Base-by-base conservation (phyloP, 2,113 vertebrate genomes). In the Verasper variegatus region DNA sequence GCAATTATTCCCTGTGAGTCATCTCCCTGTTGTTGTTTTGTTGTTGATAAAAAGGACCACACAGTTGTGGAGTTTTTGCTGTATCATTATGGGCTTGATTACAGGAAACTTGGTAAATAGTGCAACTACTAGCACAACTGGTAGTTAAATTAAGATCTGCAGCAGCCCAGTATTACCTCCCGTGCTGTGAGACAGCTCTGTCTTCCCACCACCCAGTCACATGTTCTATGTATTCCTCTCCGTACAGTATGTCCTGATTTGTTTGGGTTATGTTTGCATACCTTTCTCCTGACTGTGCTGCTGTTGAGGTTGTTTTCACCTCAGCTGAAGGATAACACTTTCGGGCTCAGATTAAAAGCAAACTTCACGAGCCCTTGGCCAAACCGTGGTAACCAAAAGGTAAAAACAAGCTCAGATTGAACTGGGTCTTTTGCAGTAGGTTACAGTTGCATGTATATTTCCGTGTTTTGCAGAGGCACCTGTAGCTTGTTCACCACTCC, bases 1-100 rank as follows among this genome's bases (percentile, higher is more conserved):
- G 74, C 21, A 10, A 49, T 83, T 71, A 70, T 72, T 78, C 59
- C 55, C 74, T 61, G 54, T 83, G 81, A 88, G 71, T 89, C 83
- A 85, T 69, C 66, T 45, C 58, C 60, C 26, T 58, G 65, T 12
- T 1, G 15, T 23, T 68, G 56, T 11, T 73, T 23, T 68, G 56
- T 11, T 73, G 75, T 55, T 35, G 11, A n/a, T 42, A 26, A 71
- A 61, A n/a, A 31, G 10, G n/a, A 45, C 57, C 11, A 55, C 68
- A 64, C 10, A 57, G 47, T 18, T 24, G 4, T 57, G 60, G 14
- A 35, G 47, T 35, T 70, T 58, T 9, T 57, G 57, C 66, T 62
- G 13, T 79, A 57, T 54, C 23, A 60, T 74, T 76, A 55, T 80
- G 37, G n/a, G 35, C 35, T 56, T 51, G 14, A 68, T 70, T 21